Evolutionary conservation across 1,140 invertebrate species (phyloP).

Genomic region (Chelonus insularis): DNA sequence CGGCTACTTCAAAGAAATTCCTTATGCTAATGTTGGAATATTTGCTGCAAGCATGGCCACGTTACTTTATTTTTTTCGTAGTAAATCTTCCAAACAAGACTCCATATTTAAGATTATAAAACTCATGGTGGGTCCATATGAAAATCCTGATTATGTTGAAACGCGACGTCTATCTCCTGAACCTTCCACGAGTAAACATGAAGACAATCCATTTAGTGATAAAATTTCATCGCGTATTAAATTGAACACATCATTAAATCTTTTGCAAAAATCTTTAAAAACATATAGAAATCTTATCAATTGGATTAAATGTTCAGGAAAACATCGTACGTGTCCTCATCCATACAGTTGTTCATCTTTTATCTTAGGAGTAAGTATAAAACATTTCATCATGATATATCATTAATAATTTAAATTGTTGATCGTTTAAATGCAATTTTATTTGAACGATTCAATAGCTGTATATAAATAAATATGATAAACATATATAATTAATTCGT

Average conservation of each 20-base stretch:
- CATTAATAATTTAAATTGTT: no score
- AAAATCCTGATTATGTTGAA: slow-evolving; percentile 55
- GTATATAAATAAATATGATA: no score
- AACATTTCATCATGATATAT: slow-evolving; percentile 2
- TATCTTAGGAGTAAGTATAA: slow-evolving; percentile 57
- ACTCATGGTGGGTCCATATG: slow-evolving; percentile 67
- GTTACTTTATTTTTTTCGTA: slow-evolving; percentile 65
- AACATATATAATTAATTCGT: slow-evolving; percentile 25
- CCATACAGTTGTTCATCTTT: slow-evolving; percentile 66
- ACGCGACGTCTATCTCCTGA: slow-evolving; percentile 5
- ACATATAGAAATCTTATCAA: slow-evolving; percentile 58
- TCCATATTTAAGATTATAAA: slow-evolving; percentile 70
- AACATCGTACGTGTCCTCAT: slow-evolving; percentile 65
- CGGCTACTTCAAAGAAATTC: slow-evolving; percentile 65
- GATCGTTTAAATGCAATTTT: slow-evolving; percentile 16
- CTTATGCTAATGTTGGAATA: slow-evolving; percentile 69
- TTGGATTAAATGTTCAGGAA: slow-evolving; percentile 58
- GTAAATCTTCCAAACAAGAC: slow-evolving; percentile 59
- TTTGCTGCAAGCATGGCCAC: slow-evolving; percentile 66
- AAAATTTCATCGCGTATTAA: slow-evolving; percentile 29
- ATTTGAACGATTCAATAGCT: no score
- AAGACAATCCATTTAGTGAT: slow-evolving; percentile 34
- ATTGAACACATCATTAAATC: slow-evolving; percentile 42
- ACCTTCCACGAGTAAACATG: slow-evolving; percentile 26
- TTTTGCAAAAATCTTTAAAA: slow-evolving; percentile 54